Conservation (phyloP, 2,113 vertebrate genomes). For the Chloropsis cyanopogon region DNA sequence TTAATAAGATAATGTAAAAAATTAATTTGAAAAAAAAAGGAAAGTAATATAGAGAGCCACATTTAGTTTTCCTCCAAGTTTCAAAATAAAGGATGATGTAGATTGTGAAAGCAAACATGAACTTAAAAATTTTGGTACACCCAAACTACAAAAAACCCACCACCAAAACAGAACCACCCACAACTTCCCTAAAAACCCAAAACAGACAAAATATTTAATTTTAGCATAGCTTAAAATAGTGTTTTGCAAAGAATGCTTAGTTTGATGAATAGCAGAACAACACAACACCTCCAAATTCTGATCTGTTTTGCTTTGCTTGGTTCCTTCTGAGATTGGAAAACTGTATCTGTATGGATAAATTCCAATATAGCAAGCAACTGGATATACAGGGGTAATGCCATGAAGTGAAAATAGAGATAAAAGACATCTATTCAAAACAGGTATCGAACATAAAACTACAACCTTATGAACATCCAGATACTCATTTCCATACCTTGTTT, state of each 20-base stretch:
- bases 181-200: rapidly evolving
- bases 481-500: background rate
- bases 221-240: background rate
- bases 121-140: background rate
- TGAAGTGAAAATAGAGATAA: background rate
- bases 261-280: background rate
- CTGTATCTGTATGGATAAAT: background rate
- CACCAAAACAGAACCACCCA: background rate
- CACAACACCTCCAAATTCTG: background rate
- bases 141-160: background rate
- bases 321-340: background rate
- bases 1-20: background rate
- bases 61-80: background rate
- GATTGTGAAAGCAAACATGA: background rate
- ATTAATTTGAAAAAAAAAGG: rapidly evolving
- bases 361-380: background rate
- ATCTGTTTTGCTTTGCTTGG: background rate
- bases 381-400: background rate
- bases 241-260: background rate
- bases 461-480: background rate
- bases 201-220: background rate
- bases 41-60: background rate
- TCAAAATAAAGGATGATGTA: background rate
- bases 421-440: background rate
- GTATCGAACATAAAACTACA: background rate